Evolutionary conservation across 2,113 vertebrate genomes (phyloP), one percentile per base, ranked within the genome.

Genomic region (Lagopus muta): DNA sequence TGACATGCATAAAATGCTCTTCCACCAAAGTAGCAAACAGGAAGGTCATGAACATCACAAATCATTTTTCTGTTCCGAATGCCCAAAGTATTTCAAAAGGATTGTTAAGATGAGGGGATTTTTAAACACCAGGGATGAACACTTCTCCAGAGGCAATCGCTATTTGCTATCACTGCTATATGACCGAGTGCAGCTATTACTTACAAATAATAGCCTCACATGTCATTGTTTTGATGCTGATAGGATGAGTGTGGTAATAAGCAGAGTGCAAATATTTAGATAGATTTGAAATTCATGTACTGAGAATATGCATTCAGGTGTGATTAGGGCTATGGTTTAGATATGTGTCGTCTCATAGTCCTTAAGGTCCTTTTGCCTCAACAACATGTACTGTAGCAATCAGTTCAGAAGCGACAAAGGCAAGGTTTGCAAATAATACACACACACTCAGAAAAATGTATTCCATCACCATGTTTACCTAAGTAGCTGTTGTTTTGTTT

Each of bases 231-330:
- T 92, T 91, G 86, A 62, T 96, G 71, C 54, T 87, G 81, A 42
- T 79, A 73, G 66, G 71, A 85, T 79, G 48, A 87, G 30, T 84
- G 66, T 5, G 2, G 62, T 87, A 91, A 92, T 82, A 82, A 25
- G 60, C 30, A 86, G 70, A 84, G 24, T 70, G 60, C 89, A 94
- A 94, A 94, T 95, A 94, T 94, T 92, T 93, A 91, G 70, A 50
- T 75, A 85, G 81, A 87, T 95, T 90, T 94, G 62, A 91, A 92
- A 90, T 96, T 92, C 45, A 82, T 70, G 32, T 54, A 27, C 77
- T 82, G 75, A 40, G 70, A 93, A 87, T 79, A 58, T 0, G 4
- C 27, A 76, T 92, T 94, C 74, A 58, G 13, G 61, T 95, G 38
- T 70, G 62, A 90, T 93, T 94, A 93, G 52, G 65, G 22, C 22